Percentiles rank a stretch among this genome's conserved stretches.
Conservation (phyloP, 2,888 invertebrate species). For the Carpatolechia fugitivella region DNA sequence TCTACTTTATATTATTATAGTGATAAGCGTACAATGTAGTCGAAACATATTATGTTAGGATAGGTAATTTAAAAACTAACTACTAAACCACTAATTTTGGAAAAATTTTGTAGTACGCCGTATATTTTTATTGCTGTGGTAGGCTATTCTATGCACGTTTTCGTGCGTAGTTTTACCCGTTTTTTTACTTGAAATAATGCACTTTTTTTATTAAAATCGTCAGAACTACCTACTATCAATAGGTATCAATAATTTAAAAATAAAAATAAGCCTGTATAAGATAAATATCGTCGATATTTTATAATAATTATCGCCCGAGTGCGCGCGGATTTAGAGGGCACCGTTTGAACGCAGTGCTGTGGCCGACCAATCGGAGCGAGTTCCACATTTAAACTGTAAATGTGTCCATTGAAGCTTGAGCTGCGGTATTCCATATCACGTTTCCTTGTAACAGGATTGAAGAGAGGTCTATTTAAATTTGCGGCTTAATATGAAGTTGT, state of each 20-base stretch:
- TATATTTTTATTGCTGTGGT: no score
- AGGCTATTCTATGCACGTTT: no score
- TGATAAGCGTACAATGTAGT: constrained; percentile 51
- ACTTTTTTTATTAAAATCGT: no score
- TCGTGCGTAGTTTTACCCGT: no score
- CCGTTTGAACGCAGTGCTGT: constrained; percentile 32
- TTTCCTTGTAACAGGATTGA: constrained; percentile 24
- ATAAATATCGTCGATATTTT: constrained; percentile 59
- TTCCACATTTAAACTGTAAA: constrained; percentile 52
- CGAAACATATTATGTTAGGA: constrained; percentile 52
- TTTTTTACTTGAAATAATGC: no score
- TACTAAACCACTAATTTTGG: no score
- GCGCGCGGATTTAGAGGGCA: constrained; percentile 40
- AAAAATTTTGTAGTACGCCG: no score
- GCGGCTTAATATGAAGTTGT: constrained; percentile 68
- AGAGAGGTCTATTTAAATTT: constrained; percentile 40
- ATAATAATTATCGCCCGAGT: constrained; percentile 44
- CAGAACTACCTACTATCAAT: no score
- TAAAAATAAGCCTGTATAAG: constrained; percentile 44
- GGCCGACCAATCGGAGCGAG: constrained; percentile 47
- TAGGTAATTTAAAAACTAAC: no score
- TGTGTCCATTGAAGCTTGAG: constrained; percentile 40
- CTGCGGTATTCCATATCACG: constrained; percentile 32
- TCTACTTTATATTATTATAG: constrained; percentile 38
- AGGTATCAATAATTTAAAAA: no score